A percentile compares a stretch with the other conserved stretches of the same genome.
phyloP scores from a whole-genome alignment of 2,888 invertebrate species.

The Gerris lacustris region DNA sequence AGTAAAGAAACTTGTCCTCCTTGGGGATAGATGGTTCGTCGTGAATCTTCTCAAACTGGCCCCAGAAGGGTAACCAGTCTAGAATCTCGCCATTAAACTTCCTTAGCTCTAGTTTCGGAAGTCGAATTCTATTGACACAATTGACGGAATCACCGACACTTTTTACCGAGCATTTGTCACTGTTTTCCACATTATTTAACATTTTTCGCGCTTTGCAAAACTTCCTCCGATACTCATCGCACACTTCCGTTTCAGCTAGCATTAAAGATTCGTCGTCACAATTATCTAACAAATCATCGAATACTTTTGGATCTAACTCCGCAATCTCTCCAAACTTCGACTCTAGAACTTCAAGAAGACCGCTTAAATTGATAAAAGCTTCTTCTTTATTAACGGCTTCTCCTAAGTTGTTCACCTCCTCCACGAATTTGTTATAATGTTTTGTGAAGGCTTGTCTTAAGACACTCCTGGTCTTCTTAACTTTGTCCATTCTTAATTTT shows the following conservation, averaged over 20 bases:
- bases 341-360: too few species aligned
- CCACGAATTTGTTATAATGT: too few species aligned
- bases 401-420: too few species aligned
- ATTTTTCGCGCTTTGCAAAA: background rate
- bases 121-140: background rate
- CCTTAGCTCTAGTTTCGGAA: slow-evolving; percentile 23
- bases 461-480: too few species aligned
- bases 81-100: slow-evolving; percentile 28
- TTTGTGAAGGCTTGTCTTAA: too few species aligned
- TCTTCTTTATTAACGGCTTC: too few species aligned
- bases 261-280: background rate
- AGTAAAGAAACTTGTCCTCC: slow-evolving; percentile 30
- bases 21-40: slow-evolving; percentile 24
- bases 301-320: background rate
- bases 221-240: background rate
- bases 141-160: background rate
- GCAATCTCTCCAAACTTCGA: too few species aligned
- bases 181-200: background rate
- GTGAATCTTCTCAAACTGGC: slow-evolving; percentile 30
- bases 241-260: background rate
- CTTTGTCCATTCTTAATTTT: too few species aligned
- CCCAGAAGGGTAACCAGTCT: slow-evolving; percentile 31
- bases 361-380: too few species aligned
- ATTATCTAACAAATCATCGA: background rate
- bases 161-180: background rate